Evolutionary conservation across 2,888 invertebrate genomes (phyloP).

Genomic region (Andrena flavipes): DNA sequence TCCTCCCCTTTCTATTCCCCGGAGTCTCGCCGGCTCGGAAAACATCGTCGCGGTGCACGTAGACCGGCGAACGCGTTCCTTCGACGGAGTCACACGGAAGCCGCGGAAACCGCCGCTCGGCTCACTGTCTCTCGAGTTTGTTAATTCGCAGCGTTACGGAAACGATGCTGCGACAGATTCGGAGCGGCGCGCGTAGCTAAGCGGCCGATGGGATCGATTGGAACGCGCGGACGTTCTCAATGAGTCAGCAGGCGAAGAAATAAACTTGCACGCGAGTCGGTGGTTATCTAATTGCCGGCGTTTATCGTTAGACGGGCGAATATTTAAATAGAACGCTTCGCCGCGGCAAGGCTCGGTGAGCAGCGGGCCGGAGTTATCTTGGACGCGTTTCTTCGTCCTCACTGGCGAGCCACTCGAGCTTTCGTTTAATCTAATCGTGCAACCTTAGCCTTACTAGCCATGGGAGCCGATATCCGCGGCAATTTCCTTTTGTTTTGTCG

Average conservation of each 20-base stretch:
- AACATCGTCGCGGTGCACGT: too few relatives aligned
- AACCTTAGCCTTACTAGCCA: constrained; percentile 51
- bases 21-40: too few relatives aligned
- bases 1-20: too few relatives aligned
- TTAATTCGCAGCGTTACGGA: too few relatives aligned
- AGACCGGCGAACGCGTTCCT: too few relatives aligned
- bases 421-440: constrained; percentile 49
- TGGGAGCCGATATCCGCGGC: constrained; percentile 25
- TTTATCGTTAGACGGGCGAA: constrained; percentile 23
- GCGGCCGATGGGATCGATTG: constrained; percentile 7
- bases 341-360: constrained; percentile 12
- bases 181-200: background rate
- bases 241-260: constrained; percentile 24
- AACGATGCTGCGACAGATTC: too few relatives aligned
- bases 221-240: background rate
- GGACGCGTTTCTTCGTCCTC: background rate
- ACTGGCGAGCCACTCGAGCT: background rate
- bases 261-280: constrained; percentile 11
- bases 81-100: too few relatives aligned
- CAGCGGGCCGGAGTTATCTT: constrained; percentile 27
- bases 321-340: constrained; percentile 41
- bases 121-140: too few relatives aligned
- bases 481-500: constrained; percentile 27
- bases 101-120: too few relatives aligned
- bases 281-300: constrained; percentile 33